These are phyloP conservation scores for Busseola fusca DNA, from an alignment of 2,888 invertebrate genomes.

Conservation along the genomic window DNA sequence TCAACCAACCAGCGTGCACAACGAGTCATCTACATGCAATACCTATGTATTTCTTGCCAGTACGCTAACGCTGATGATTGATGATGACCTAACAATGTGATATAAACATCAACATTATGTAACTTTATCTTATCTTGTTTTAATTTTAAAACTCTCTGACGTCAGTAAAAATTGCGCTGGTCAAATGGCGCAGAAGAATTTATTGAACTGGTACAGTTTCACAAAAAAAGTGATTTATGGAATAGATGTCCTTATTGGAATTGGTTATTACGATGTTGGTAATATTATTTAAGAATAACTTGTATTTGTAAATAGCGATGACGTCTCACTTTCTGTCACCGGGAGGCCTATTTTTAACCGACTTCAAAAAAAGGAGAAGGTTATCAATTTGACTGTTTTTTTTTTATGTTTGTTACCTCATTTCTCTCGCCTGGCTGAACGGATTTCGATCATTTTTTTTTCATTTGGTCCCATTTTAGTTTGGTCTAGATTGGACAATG, in stretches of 20 bases:
- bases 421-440: no score
- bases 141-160: constrained; percentile 34
- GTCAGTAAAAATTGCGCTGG: constrained; percentile 27
- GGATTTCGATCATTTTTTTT: no score
- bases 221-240: neutral
- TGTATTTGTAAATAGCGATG: no score
- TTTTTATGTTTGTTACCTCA: no score
- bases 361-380: no score
- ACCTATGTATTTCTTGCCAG: neutral
- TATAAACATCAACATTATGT: constrained; percentile 30
- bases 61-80: neutral
- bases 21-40: neutral
- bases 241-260: neutral
- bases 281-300: neutral
- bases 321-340: no score
- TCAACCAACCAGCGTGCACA: neutral
- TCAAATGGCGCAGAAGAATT: constrained; percentile 29
- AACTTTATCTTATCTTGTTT: constrained; percentile 35
- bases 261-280: neutral
- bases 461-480: no score
- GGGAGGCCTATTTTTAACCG: no score
- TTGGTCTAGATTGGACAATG: no score
- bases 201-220: constrained; percentile 6
- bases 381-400: no score
- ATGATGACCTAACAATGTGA: constrained; percentile 6